These are phyloP conservation scores for Clarias pachynema DNA, from an alignment of 2,797 vertebrate genomes.

Conservation along the genomic window DNA sequence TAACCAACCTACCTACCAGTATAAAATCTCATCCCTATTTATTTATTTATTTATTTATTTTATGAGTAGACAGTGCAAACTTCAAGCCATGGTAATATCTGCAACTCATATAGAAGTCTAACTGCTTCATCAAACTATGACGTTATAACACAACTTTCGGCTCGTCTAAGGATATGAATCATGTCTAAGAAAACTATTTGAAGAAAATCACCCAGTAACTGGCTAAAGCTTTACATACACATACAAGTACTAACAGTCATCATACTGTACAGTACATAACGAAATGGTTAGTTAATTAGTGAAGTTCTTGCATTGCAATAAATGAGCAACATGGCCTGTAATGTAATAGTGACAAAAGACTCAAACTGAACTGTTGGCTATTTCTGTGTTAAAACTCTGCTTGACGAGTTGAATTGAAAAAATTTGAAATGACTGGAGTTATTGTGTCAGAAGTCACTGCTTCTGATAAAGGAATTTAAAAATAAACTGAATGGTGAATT, in stretches of 20 bases:
- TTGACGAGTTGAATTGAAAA: conserved; percentile 1
- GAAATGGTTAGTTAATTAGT: conserved; percentile 9
- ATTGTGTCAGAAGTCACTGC: conserved; percentile 8
- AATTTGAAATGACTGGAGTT: conserved; percentile 1
- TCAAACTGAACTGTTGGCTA: conserved; percentile 19
- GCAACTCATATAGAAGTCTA: not conserved
- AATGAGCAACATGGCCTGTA: not conserved
- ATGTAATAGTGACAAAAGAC: not conserved
- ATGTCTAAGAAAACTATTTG: not conserved
- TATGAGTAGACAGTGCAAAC: not conserved
- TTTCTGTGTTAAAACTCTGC: not conserved
- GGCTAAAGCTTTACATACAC: not conserved
- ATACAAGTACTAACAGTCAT: not conserved
- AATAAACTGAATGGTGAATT: conserved; percentile 9
- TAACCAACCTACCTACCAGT: not conserved
- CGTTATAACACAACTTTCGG: not conserved
- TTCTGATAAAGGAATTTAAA: conserved; percentile 19
- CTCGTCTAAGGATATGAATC: not conserved
- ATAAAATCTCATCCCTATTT: not conserved
- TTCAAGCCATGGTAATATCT: not conserved
- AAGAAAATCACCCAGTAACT: not conserved
- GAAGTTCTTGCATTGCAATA: not conserved
- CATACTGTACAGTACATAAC: not conserved
- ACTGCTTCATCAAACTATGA: not conserved
- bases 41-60: not conserved